Percentiles rank a stretch among this genome's conserved stretches.
Evolutionary conservation across 2,797 vertebrate genomes (phyloP).

Genomic region (Onychomys torridus): DNA sequence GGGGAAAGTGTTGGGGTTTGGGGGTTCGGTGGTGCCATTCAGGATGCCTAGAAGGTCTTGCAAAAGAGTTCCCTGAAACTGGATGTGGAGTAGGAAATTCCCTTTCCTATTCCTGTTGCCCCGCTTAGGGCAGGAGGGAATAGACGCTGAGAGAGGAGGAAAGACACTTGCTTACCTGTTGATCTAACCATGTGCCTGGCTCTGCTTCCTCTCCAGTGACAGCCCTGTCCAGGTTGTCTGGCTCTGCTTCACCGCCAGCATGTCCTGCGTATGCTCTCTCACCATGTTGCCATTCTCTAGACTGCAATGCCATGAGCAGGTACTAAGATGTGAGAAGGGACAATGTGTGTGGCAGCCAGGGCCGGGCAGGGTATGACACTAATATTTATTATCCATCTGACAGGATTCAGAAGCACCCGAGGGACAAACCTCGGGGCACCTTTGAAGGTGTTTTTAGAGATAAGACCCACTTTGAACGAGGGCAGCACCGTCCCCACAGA

Average conservation of each 20-base stretch:
- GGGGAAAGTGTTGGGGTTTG: neutral
- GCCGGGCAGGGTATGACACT: too few relatives aligned
- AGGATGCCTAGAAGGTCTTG: neutral
- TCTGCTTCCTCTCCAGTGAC: neutral
- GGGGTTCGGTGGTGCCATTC: neutral
- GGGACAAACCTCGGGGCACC: neutral
- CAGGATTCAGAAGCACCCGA: neutral
- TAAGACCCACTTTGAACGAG: neutral
- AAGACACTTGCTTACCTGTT: neutral
- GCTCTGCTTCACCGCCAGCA: neutral
- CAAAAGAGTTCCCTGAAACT: neutral
- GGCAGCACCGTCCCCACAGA: neutral
- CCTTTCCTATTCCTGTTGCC: neutral
- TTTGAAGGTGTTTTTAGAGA: neutral
- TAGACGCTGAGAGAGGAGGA: neutral
- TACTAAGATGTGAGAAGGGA: neutral
- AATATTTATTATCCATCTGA: neutral
- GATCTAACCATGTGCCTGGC: neutral
- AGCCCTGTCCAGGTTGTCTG: neutral
- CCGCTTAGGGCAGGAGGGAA: neutral
- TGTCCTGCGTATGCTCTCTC: fast-evolving
- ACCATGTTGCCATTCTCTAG: neutral
- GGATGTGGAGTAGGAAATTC: neutral
- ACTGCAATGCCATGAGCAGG: neutral
- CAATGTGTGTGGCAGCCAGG: neutral